Base-by-base conservation (phyloP, 2,797 vertebrate genomes). In the Eidolon dupreanum region DNA sequence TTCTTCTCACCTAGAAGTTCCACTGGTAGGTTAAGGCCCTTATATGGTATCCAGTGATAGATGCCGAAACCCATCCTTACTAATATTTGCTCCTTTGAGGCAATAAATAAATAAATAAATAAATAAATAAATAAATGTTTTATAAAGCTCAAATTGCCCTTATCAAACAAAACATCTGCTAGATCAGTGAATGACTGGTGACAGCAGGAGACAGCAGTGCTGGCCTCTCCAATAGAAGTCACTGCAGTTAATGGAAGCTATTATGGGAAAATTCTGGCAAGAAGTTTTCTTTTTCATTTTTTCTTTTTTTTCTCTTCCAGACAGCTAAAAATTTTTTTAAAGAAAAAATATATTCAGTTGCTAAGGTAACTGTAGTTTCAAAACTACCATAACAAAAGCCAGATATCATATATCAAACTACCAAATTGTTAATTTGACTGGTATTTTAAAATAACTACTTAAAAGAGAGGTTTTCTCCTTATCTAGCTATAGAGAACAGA, bases 311-410 rank as follows among this genome's bases (percentile, higher is more conserved):
- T 66, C 81, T 93, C 57, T 55, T 97, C 65, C 81, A 98, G 98
- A 98, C 71, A 97, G 96, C 88, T 94, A 97, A 98, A 98, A 97
- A 98, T 61, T 88, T 88, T 66, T 83, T 96, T 97, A 73, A 63
- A 97, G 89, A 77, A 77, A 97, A 98, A 98, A 98, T 97, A 97
- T 96, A 97, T 98, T 98, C 95, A 93, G 98, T 98, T 98, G 98
- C 98, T 98, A 98, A 96, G 98, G 98, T 97, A 98, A 98, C 98
- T 97, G 96, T 97, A 94, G 95, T 98, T 98, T 98, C 97, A 98
- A 98, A 98, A 98, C 98, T 98, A 98, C 93, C 1, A 20, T 95
- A 98, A 98, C 98, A 98, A 98, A 98, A 97, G 97, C 96, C 95
- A 97, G 93, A 97, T 98, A 98, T 97, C 55, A 84, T 97, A 97